Evolutionary conservation across 2,113 vertebrate genomes (phyloP).

Genomic region (Dromas ardeola): DNA sequence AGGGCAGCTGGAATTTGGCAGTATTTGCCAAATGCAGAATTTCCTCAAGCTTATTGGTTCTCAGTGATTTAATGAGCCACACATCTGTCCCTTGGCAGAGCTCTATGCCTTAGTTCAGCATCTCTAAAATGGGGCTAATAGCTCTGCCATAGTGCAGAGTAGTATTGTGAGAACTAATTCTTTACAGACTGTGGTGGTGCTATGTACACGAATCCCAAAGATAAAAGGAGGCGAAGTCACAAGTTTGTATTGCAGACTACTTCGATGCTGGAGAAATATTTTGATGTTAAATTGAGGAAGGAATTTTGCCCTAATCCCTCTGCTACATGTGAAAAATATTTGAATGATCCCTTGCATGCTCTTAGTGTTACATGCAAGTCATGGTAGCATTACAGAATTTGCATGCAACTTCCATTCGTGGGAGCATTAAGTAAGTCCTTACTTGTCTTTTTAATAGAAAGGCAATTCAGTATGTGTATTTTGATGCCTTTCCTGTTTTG

Average conservation of each 20-base stretch:
- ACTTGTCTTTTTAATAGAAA: not conserved
- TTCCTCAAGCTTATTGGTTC: not conserved
- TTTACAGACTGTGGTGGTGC: not conserved
- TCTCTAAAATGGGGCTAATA: not conserved
- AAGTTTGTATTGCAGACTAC: not conserved
- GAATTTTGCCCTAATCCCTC: not conserved
- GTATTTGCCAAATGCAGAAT: not conserved
- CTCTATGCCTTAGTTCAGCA: not conserved
- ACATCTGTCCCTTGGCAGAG: not conserved
- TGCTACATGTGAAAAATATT: not conserved
- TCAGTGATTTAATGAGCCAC: not conserved
- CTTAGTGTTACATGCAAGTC: not conserved
- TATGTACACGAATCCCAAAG: not conserved
- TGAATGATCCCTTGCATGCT: not conserved
- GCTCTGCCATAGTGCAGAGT: not conserved
- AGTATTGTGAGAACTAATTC: not conserved
- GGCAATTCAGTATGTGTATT: not conserved
- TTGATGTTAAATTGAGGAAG: not conserved
- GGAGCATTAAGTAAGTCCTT: not conserved
- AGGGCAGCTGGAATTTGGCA: not conserved
- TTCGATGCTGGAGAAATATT: not conserved
- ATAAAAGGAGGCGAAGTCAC: not conserved
- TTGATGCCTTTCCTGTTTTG: not conserved
- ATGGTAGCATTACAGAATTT: not conserved
- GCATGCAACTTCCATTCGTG: not conserved